Evolutionary conservation across 2,113 vertebrate species (phyloP), one percentile per base, ranked within the genome.

Genomic region (Lophura nycthemera): DNA sequence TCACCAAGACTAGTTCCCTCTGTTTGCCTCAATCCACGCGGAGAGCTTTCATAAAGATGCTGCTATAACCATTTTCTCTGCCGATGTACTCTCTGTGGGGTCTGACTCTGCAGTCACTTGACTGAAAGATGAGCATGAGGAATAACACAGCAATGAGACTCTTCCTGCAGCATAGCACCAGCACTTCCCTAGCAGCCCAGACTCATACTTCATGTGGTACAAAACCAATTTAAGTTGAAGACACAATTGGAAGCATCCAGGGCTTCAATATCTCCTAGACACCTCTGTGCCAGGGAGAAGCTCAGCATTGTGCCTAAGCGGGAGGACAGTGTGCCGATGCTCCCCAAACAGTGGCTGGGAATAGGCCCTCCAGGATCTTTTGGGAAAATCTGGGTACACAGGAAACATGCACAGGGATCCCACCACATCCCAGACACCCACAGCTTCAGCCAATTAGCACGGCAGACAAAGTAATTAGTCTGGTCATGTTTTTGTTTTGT

Each of bases 191-290:
- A 63, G 86, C 70, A 72, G 73, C 66, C 85, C 90, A 92, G 83
- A 8, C 78, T 60, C 42, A 43, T 91, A 88, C 48, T 89, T 97
- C 83, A 66, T 42, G 71, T 75, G 86, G 10, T 36, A 89, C 73
- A 87, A 95, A 96, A 93, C 43, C 45, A 81, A 61, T 90, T 95
- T 18, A 50, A 61, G 78, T 30, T 88, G 74, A 78, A 97, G 96
- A 87, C 24, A 77, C 70, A 92, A 74, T 48, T 86, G 36, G 72
- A 72, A 74, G 57, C 48, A 71, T 42, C 18, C 69, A 81, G 34
- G 3, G 18, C 38, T 86, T 86, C 32, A 72, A 86, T 79, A 40
- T 65, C 40, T 79, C 72, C 43, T 65, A 93, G 83, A 50, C 42
- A 83, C 6, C 32, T 90, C 43, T 2, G 2, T 61, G 42, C 34